Evolutionary conservation across 2,113 vertebrate species (phyloP).

Genomic region (Gavia stellata): DNA sequence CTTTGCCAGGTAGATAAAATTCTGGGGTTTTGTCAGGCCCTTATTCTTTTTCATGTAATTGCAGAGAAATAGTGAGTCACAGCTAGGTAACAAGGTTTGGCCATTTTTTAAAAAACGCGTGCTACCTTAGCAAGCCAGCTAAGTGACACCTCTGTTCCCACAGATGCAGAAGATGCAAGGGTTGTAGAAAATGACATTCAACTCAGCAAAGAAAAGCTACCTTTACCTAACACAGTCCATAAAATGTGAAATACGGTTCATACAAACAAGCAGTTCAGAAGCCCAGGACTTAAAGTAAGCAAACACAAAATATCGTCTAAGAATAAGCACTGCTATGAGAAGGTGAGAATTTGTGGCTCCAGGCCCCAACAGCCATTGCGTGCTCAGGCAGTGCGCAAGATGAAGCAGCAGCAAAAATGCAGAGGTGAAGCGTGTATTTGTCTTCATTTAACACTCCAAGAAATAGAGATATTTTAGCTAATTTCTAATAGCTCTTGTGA

Average conservation of each 20-base stretch:
- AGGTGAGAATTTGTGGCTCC: background rate
- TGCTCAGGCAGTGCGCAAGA: background rate
- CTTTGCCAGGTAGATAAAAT: background rate
- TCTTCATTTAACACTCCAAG: background rate
- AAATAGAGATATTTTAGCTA: background rate
- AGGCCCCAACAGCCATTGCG: background rate
- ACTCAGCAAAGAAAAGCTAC: background rate
- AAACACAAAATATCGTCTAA: background rate
- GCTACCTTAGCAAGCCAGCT: background rate
- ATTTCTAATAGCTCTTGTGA: background rate
- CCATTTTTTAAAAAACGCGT: background rate
- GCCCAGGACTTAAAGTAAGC: background rate
- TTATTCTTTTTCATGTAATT: background rate
- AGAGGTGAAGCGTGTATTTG: background rate
- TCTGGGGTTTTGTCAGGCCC: background rate
- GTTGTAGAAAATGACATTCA: background rate
- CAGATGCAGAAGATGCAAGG: background rate
- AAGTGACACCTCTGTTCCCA: background rate
- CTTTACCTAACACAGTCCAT: background rate
- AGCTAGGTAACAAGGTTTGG: background rate
- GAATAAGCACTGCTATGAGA: background rate
- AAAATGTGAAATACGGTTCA: background rate
- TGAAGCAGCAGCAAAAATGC: background rate
- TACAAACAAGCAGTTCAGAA: background rate
- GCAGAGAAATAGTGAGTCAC: background rate